Conservation (phyloP, 2,888 invertebrate genomes). For the Gibbula magus region DNA sequence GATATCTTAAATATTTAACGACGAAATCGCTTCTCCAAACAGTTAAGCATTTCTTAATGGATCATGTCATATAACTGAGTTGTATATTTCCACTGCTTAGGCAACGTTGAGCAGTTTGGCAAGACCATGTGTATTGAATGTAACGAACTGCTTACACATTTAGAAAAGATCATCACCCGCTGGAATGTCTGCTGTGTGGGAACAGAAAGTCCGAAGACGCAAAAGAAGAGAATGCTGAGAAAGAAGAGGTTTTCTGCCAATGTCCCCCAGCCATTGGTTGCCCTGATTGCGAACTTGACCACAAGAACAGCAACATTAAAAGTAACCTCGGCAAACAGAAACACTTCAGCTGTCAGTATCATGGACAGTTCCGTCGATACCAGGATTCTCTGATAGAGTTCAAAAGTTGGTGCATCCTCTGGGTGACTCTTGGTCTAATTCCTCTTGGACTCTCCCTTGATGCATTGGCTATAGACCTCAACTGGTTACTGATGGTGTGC, state of each 20-base stretch:
- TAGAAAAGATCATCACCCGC: not conserved
- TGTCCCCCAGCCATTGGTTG: slow-evolving; percentile 43
- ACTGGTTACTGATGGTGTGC: slow-evolving; percentile 62
- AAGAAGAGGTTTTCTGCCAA: slow-evolving; percentile 29
- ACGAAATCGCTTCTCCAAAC: no score
- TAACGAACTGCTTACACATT: no score
- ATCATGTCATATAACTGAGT: no score
- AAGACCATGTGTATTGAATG: no score
- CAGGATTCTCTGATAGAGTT: slow-evolving; percentile 57
- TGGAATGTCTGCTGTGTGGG: slow-evolving; percentile 34
- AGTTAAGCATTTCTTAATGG: no score
- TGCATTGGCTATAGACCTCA: slow-evolving; percentile 60
- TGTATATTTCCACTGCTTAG: no score
- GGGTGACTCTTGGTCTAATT: slow-evolving; percentile 64
- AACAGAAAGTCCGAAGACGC: slow-evolving; percentile 23
- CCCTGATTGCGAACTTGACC: slow-evolving; percentile 40
- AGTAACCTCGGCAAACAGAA: not conserved
- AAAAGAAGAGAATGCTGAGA: not conserved
- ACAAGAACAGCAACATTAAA: not conserved
- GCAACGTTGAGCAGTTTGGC: no score
- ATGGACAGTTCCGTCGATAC: slow-evolving; percentile 42
- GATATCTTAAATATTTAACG: no score
- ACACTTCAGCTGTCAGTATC: slow-evolving; percentile 26
- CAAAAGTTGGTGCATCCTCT: slow-evolving; percentile 71
- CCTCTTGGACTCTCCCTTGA: slow-evolving; percentile 61